A percentile compares a stretch with the other conserved stretches of the same genome.
Evolutionary conservation across 2,797 vertebrate genomes (phyloP).

Genomic region (Poeciliopsis turneri): DNA sequence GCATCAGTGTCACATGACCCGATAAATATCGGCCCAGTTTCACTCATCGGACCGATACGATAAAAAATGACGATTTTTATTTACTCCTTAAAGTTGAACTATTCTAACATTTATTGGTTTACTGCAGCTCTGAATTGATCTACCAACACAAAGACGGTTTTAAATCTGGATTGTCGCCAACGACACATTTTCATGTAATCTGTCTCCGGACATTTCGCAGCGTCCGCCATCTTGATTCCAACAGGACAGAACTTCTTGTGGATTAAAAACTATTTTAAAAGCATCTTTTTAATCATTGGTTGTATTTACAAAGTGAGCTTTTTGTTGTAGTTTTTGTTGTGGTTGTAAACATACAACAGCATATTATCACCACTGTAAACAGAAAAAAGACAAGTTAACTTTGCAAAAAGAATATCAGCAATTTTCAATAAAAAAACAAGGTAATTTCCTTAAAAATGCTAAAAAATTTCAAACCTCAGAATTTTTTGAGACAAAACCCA

Average conservation of each 20-base stretch:
- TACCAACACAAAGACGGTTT: not conserved
- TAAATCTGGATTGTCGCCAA: slow-evolving; percentile 52
- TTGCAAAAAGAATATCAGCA: no score
- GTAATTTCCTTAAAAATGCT: no score
- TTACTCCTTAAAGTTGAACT: slow-evolving; percentile 19
- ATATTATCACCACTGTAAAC: no score
- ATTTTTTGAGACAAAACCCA: no score
- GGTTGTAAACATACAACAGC: no score
- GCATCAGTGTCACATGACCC: not conserved
- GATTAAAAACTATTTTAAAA: not conserved
- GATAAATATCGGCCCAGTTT: not conserved
- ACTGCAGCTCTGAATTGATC: not conserved
- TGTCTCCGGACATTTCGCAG: not conserved
- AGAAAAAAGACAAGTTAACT: no score
- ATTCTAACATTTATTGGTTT: slow-evolving; percentile 15
- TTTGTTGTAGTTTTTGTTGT: not conserved
- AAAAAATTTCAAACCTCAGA: no score
- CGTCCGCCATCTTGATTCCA: not conserved
- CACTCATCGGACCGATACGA: not conserved
- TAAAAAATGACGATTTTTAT: slow-evolving; percentile 16
- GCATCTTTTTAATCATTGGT: not conserved
- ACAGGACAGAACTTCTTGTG: not conserved
- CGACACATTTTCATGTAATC: not conserved
- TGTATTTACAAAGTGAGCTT: not conserved
- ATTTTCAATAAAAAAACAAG: no score